Evolutionary conservation across 2,888 invertebrate species (phyloP).

Genomic region (Yponomeuta plumbellus): DNA sequence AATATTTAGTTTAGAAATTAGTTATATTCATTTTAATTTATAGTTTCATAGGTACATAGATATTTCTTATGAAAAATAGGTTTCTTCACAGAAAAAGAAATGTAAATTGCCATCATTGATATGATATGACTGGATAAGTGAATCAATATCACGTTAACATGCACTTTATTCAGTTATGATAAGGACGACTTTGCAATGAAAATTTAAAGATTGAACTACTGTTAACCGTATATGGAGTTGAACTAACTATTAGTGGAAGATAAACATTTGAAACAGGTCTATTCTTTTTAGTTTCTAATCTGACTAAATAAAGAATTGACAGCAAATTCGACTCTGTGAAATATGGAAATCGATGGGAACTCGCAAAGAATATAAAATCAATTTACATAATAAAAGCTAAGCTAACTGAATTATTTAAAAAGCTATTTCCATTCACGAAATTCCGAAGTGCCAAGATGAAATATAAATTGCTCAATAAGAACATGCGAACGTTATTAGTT

Average conservation of each 20-base stretch:
- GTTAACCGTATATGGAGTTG: too few relatives aligned
- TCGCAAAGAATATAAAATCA: conserved; percentile 25
- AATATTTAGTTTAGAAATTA: too few relatives aligned
- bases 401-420: conserved; percentile 42
- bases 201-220: too few relatives aligned
- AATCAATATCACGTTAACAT: too few relatives aligned
- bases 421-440: conserved; percentile 37
- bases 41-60: too few relatives aligned
- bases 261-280: not conserved
- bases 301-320: conserved; percentile 24
- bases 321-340: conserved; percentile 45
- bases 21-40: too few relatives aligned
- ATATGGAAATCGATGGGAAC: conserved; percentile 39
- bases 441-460: conserved; percentile 28
- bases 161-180: too few relatives aligned
- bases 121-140: too few relatives aligned
- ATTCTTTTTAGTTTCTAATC: not conserved
- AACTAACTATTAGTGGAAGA: not conserved
- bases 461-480: conserved; percentile 3
- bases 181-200: too few relatives aligned
- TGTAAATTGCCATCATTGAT: too few relatives aligned
- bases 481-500: conserved; percentile 2
- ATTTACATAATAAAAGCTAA: conserved; percentile 43
- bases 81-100: too few relatives aligned
- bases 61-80: too few relatives aligned